Conservation (phyloP, 64 coral and sea anemone genomes). For the Acropora tenuis region DNA sequence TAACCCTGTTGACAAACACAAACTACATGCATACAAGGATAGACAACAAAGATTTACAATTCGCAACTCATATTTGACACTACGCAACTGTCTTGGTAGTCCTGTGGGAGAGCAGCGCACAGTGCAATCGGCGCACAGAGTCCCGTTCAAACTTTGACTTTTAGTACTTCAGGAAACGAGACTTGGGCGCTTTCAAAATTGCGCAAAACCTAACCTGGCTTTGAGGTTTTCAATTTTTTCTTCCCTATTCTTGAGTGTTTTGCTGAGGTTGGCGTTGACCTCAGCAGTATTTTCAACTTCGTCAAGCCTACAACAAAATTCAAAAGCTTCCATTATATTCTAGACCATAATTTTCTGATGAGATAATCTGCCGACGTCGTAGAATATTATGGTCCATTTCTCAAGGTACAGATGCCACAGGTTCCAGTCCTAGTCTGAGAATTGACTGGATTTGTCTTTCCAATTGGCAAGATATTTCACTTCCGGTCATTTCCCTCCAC, state of each 20-base stretch:
- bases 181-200: not conserved
- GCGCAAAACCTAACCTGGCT: slow-evolving; percentile 42
- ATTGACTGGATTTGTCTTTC: no score
- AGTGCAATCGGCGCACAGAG: no score
- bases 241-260: slow-evolving; percentile 77
- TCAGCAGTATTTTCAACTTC: slow-evolving; percentile 88
- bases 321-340: not conserved
- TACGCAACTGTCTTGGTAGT: no score
- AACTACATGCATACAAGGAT: not conserved
- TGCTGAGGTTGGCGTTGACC: slow-evolving; percentile 76
- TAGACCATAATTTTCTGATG: no score
- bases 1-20: slow-evolving; percentile 23
- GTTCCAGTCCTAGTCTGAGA: no score
- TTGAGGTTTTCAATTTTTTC: slow-evolving; percentile 84
- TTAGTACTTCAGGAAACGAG: no score
- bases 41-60: not conserved
- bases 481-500: no score
- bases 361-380: not conserved
- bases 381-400: not conserved
- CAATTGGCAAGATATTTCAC: no score
- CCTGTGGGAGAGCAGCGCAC: no score
- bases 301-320: slow-evolving; percentile 63
- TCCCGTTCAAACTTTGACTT: no score
- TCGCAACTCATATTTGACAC: no score
- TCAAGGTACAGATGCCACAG: no score